Conservation (phyloP, 2,797 vertebrate species). For the Propithecus perrieri region DNA sequence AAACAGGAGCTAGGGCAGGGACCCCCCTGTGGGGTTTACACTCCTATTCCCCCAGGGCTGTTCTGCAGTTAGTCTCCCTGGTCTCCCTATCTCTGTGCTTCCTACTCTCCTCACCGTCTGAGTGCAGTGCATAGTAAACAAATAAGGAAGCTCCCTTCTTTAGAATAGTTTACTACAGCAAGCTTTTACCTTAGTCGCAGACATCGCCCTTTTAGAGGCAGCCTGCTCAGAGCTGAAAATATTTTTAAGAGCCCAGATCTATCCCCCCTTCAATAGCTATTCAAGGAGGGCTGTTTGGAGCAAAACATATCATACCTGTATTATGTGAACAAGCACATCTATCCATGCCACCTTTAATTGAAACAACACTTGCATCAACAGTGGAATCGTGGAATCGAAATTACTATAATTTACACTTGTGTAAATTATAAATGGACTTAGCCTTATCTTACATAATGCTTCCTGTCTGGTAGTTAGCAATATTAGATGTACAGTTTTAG, state of each 20-base stretch:
- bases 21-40: neutral
- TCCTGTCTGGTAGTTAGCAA: neutral
- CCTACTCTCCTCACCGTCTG: neutral
- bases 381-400: neutral
- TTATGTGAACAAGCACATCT: neutral
- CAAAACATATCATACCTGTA: neutral
- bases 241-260: slow-evolving; percentile 26
- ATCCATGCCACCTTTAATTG: neutral
- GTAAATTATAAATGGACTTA: slow-evolving; percentile 19
- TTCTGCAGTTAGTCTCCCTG: neutral
- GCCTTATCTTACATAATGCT: neutral
- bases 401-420: slow-evolving; percentile 16
- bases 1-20: neutral
- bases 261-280: neutral
- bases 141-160: slow-evolving; percentile 23
- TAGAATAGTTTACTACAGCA: slow-evolving; percentile 59
- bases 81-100: neutral
- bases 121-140: slow-evolving; percentile 71
- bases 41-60: neutral
- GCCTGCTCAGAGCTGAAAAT: neutral
- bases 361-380: slow-evolving; percentile 28
- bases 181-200: slow-evolving; percentile 12
- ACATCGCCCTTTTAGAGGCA: slow-evolving; percentile 1
- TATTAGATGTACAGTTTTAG: neutral
- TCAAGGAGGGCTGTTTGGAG: neutral